Conservation (phyloP, 2,888 invertebrate genomes). For the Zonitis immaculata region DNA sequence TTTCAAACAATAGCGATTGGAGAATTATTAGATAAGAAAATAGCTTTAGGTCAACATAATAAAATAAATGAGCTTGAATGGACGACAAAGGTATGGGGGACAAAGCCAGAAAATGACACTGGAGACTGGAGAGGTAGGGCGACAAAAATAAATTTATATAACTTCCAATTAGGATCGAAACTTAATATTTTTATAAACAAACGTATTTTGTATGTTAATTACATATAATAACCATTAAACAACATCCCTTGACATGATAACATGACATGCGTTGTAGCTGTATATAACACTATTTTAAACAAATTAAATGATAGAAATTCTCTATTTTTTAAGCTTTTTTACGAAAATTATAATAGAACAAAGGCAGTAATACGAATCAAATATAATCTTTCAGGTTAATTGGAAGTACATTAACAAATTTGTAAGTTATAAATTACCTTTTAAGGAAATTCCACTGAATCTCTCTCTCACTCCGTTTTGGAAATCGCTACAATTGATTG, state of each 20-base stretch:
- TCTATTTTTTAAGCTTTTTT: no score
- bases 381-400: neutral
- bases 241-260: neutral
- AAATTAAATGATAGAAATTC: no score
- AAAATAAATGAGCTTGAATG: neutral
- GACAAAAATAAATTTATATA: conserved; percentile 3
- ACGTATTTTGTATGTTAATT: conserved; percentile 1
- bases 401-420: neutral
- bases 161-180: no score
- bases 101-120: neutral
- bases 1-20: no score
- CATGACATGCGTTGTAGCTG: neutral
- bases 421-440: neutral
- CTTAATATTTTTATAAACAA: no score
- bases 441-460: no score
- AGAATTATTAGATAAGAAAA: no score
- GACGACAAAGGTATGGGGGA: neutral
- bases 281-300: neutral
- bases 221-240: no score
- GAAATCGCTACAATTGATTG: no score
- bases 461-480: no score
- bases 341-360: no score
- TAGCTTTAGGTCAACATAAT: no score
- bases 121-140: neutral
- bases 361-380: neutral